Evolutionary conservation across 2,113 vertebrate genomes (phyloP).

Genomic region (Xenopus tropicalis): UCB_Xtro_10.0 CM004446.2:113453501-113454000

Average conservation of each 20-base stretch:
- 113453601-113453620: slow-evolving; percentile 30
- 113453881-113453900: neutral
- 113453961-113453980: too few relatives aligned
- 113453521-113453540: too few relatives aligned
- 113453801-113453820: slow-evolving; percentile 26
- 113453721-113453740: slow-evolving; percentile 24
- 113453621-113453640: slow-evolving; percentile 32
- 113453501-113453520: too few relatives aligned
- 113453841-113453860: slow-evolving; percentile 22
- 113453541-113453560: too few relatives aligned
- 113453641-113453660: slow-evolving; percentile 25
- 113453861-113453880: neutral
- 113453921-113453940: too few relatives aligned
- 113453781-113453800: slow-evolving; percentile 33
- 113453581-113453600: neutral
- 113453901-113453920: too few relatives aligned
- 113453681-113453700: slow-evolving; percentile 36
- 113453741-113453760: slow-evolving; percentile 33
- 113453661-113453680: slow-evolving; percentile 27
- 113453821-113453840: slow-evolving; percentile 18
- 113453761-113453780: slow-evolving; percentile 31
- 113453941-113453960: too few relatives aligned
- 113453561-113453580: neutral
- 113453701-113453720: slow-evolving; percentile 31
- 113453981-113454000: too few relatives aligned